phyloP scores from a whole-genome alignment of 2,888 invertebrate species.

The Netelia virgata region DNA sequence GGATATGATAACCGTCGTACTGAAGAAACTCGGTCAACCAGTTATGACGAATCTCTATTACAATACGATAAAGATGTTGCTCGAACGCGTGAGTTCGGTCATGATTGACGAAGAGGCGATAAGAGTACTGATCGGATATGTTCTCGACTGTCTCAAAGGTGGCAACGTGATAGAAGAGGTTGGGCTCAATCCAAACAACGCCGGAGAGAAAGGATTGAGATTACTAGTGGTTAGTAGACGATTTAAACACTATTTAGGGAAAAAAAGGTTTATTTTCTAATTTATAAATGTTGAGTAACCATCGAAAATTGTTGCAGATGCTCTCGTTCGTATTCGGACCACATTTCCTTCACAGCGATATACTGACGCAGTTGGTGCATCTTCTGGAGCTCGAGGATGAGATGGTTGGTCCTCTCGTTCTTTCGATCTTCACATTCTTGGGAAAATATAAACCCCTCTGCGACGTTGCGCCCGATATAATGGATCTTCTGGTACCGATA shows the following conservation, averaged over 20 bases:
- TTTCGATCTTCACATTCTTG: slow-evolving; percentile 94
- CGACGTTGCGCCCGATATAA: slow-evolving; percentile 91
- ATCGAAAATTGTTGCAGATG: slow-evolving; percentile 86
- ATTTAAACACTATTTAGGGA: neutral
- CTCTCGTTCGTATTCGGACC: slow-evolving; percentile 97
- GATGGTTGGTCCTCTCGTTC: slow-evolving; percentile 91
- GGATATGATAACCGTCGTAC: slow-evolving; percentile 92
- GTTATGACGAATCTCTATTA: slow-evolving; percentile 98
- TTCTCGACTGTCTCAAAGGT: slow-evolving; percentile 90
- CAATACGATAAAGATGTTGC: slow-evolving; percentile 97
- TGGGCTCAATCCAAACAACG: slow-evolving; percentile 92
- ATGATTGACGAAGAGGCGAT: slow-evolving; percentile 97
- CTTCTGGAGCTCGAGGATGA: slow-evolving; percentile 94
- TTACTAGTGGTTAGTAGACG: slow-evolving; percentile 89
- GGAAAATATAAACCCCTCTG: slow-evolving; percentile 94
- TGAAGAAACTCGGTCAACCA: slow-evolving; percentile 97
- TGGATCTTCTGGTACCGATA: slow-evolving; percentile 93
- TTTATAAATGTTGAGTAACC: neutral
- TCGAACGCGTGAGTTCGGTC: slow-evolving; percentile 97
- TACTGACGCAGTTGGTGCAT: slow-evolving; percentile 91
- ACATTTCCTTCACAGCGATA: slow-evolving; percentile 95
- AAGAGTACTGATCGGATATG: slow-evolving; percentile 88
- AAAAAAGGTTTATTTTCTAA: neutral
- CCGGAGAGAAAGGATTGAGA: slow-evolving; percentile 95
- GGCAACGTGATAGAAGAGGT: slow-evolving; percentile 90